Base-by-base conservation (phyloP, 2,113 vertebrate species). In the Spheniscus mendiculus region DNA sequence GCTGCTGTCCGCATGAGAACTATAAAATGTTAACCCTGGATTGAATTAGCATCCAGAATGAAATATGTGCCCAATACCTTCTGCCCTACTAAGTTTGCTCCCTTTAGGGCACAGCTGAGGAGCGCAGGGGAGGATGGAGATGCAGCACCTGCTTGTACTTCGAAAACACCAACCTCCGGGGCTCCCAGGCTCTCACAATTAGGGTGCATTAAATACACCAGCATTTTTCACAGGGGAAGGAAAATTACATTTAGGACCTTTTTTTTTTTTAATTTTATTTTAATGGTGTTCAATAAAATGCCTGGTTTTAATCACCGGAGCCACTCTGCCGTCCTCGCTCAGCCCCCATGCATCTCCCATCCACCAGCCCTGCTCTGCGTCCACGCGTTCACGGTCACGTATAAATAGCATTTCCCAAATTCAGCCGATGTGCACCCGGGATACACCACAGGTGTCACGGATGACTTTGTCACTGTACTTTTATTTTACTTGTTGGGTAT, bases 341-440 rank as follows among this genome's bases (percentile, higher is more conserved):
- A 38, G 81, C 9, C 38, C 36, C 29, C 25, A 6, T 2, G 4
- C 2, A 0, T 15, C 15, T 27, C 20, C 69, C 45, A n/a, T 4
- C 14, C 55, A 6, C 8, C 87, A 83, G 72, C 17, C 45, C 58
- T 4, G 53, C 82, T 32, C 67, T 20, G n/a, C 4, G 0, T 10
- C 74, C 71, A 1, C 0, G 15, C 0, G 0, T 4, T n/a, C 45
- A 18, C 0, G 0, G 10, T 50, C 67, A n/a, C 2, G 0, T 21
- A 34, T 0, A 36, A 66, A 45, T 0, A 15, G 27, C 20, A 6
- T 20, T 78, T 67, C 79, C 59, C 62, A 76, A 34, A 18, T 44
- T 34, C 26, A 11, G 42, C 21, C 2, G 1, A 26, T 7, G 10
- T 1, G 12, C 1, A 1, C 30, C 25, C 55, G n/a, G 65, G 55